These are phyloP conservation scores for Potamarius usumacintae DNA, from an alignment of 2,113 vertebrate genomes.

Conservation along the genomic window DNA sequence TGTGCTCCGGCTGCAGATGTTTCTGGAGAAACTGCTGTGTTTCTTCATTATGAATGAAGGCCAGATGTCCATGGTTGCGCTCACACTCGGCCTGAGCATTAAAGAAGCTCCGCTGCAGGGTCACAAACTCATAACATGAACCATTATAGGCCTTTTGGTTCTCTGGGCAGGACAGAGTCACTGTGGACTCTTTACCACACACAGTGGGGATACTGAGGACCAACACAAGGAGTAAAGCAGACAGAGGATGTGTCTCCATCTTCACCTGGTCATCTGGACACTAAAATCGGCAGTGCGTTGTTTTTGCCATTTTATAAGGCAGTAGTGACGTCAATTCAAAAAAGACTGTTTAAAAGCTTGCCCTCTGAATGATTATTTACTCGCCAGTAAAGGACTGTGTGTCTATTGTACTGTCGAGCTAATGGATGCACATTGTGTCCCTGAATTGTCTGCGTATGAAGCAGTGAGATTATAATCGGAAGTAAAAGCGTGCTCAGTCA, in stretches of 20 bases:
- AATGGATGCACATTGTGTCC: constrained; percentile 40
- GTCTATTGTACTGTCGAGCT: constrained; percentile 28
- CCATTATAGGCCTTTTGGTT: constrained; percentile 78
- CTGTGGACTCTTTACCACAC: constrained; percentile 56
- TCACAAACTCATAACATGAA: constrained; percentile 87
- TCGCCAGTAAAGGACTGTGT: constrained; percentile 42
- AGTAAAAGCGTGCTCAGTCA: constrained; percentile 1
- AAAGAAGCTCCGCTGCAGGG: constrained; percentile 69
- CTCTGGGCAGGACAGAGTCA: constrained; percentile 70
- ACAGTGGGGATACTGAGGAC: constrained; percentile 53
- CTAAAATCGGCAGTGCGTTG: constrained; percentile 56
- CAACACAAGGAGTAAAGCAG: constrained; percentile 57
- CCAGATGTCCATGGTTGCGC: constrained; percentile 83
- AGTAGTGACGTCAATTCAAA: constrained; percentile 71
- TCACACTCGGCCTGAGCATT: constrained; percentile 89
- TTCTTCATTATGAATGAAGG: constrained; percentile 81
- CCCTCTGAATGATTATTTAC: constrained; percentile 33
- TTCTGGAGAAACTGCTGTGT: constrained; percentile 84
- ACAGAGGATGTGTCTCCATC: constrained; percentile 56
- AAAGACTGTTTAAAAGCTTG: constrained; percentile 12
- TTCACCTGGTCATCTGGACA: constrained; percentile 38
- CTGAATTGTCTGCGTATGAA: background rate
- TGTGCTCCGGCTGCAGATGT: constrained; percentile 74
- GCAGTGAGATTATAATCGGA: background rate
- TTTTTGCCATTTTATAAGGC: constrained; percentile 81